These are phyloP conservation scores for Pseudomyrmex dendroicus DNA, from an alignment of 1,140 invertebrate species.

Conservation along the genomic window DNA sequence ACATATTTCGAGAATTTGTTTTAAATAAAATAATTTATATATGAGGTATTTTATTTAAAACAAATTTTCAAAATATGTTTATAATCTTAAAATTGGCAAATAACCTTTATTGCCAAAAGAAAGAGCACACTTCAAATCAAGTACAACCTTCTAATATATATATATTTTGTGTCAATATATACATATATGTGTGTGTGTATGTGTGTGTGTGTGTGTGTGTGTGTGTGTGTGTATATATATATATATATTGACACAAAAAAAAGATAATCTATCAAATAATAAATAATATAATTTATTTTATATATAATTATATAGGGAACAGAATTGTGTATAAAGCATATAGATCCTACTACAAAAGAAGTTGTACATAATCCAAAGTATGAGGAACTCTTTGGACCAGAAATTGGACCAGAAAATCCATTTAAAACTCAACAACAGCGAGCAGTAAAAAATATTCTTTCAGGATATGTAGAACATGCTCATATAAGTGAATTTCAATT, in stretches of 20 bases:
- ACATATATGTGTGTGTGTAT: too few relatives aligned
- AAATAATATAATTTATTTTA: conserved; percentile 1
- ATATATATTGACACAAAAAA: too few relatives aligned
- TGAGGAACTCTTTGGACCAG: conserved; percentile 97
- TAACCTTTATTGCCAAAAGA: too few relatives aligned
- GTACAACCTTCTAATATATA: too few relatives aligned
- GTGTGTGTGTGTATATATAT: too few relatives aligned
- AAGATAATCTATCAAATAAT: conserved; percentile 1
- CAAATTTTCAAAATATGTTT: too few relatives aligned
- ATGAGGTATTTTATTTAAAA: too few relatives aligned
- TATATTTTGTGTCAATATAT: too few relatives aligned
- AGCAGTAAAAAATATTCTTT: conserved; percentile 95
- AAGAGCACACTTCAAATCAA: too few relatives aligned
- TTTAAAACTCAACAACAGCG: conserved; percentile 95
- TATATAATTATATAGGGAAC: conserved; percentile 81
- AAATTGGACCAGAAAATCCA: conserved; percentile 96
- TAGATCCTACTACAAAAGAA: conserved; percentile 92
- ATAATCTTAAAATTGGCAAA: too few relatives aligned
- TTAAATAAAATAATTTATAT: too few relatives aligned
- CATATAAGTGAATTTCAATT: conserved; percentile 99
- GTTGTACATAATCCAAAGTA: conserved; percentile 97
- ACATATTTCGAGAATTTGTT: background rate
- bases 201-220: too few relatives aligned
- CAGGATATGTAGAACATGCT: conserved; percentile 97
- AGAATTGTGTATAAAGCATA: conserved; percentile 86